A percentile compares a stretch with the other conserved stretches of the same genome.
Conservation (phyloP, 2,113 vertebrate genomes). For the Symphodus melops region DNA sequence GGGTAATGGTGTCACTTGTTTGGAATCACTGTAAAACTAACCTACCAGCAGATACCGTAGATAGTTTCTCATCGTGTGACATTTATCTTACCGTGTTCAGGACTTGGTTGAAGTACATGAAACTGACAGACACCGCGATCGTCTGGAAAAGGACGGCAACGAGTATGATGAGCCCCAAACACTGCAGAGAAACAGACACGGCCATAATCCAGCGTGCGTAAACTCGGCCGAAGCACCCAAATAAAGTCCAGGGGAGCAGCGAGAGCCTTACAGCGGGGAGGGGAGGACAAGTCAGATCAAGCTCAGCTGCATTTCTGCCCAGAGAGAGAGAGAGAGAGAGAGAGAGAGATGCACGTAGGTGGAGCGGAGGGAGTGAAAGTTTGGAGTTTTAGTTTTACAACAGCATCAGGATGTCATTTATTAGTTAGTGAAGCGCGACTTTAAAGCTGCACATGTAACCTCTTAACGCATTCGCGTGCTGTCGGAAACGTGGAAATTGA, state of each 20-base stretch:
- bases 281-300: slow-evolving; percentile 62
- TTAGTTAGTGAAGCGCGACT: slow-evolving; percentile 11
- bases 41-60: background rate
- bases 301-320: slow-evolving; percentile 53
- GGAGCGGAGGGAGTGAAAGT: slow-evolving; percentile 1
- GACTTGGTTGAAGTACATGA: slow-evolving; percentile 88
- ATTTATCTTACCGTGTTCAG: slow-evolving; percentile 85
- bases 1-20: too few species aligned
- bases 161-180: slow-evolving; percentile 78
- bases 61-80: background rate
- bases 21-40: too few species aligned
- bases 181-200: slow-evolving; percentile 69
- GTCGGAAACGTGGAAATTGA: slow-evolving; percentile 21
- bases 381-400: slow-evolving; percentile 29
- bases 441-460: slow-evolving; percentile 15
- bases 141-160: slow-evolving; percentile 84
- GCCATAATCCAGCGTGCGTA: slow-evolving; percentile 41
- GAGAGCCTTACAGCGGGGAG: slow-evolving; percentile 18
- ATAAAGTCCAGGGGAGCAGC: background rate
- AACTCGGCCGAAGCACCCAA: background rate
- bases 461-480: background rate
- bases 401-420: slow-evolving; percentile 62
- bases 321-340: background rate
- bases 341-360: too few species aligned
- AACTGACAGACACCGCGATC: slow-evolving; percentile 85